These are phyloP conservation scores for Phania funesta DNA, from an alignment of 2,888 invertebrate genomes.

Conservation along the genomic window DNA sequence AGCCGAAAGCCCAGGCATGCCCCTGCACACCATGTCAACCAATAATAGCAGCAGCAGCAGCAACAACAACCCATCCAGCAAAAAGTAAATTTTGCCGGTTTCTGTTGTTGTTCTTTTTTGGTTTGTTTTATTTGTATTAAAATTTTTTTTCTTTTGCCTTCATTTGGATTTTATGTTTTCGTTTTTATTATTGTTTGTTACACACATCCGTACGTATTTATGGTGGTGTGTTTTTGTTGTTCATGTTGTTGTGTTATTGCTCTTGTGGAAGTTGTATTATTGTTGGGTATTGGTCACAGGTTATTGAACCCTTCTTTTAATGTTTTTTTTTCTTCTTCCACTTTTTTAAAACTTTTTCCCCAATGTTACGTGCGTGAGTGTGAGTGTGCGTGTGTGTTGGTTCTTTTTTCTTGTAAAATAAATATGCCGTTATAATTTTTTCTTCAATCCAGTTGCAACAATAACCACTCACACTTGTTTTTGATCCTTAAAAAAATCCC, in stretches of 20 bases:
- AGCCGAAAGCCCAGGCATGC: constrained; percentile 6
- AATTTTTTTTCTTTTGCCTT: constrained; percentile 15
- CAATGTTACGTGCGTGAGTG: too few relatives aligned
- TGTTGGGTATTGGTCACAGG: constrained; percentile 59
- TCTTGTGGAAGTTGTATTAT: constrained; percentile 25
- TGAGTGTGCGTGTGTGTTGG: not conserved
- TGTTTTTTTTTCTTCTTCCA: constrained; percentile 1
- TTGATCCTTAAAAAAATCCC: constrained; percentile 30
- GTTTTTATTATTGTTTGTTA: constrained; percentile 14
- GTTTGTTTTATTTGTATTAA: constrained; percentile 33
- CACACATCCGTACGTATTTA: not conserved
- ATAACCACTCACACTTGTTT: constrained; percentile 14
- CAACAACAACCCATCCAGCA: constrained; percentile 13
- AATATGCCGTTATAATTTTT: constrained; percentile 39
- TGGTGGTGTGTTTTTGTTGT: constrained; percentile 2
- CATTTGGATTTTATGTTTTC: constrained; percentile 22
- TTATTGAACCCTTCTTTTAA: constrained; percentile 62
- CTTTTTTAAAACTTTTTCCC: not conserved
- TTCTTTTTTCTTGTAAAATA: constrained; percentile 14
- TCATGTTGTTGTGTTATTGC: constrained; percentile 32
- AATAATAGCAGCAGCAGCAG: constrained; percentile 15
- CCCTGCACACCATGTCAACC: constrained; percentile 24
- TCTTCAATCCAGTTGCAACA: constrained; percentile 29
- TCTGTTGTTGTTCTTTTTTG: constrained; percentile 17
- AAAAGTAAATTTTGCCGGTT: constrained; percentile 37